Evolutionary conservation across 2,797 vertebrate species (phyloP).

Genomic region (Pristis pectinata): DNA sequence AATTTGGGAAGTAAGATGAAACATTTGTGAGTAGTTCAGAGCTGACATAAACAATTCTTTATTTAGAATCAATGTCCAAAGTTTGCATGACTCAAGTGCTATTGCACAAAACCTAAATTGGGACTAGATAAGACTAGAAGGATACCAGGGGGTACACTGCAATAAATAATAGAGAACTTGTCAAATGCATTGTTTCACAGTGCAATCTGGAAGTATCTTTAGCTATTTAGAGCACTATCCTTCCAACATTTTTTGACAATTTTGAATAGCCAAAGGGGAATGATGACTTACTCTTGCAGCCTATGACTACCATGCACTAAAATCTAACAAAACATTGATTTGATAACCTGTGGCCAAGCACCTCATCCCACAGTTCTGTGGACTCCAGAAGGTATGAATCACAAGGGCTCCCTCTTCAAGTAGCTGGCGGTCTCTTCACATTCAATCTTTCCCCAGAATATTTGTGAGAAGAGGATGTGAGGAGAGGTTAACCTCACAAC

Average conservation of each 20-base stretch:
- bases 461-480: not conserved
- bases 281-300: not conserved
- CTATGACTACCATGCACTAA: not conserved
- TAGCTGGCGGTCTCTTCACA: not conserved
- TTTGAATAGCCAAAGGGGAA: not conserved
- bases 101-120: not conserved
- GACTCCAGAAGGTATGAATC: not conserved
- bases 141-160: not conserved
- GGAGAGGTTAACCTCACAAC: not conserved
- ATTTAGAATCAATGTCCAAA: constrained; percentile 24
- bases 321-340: not conserved
- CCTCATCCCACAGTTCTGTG: not conserved
- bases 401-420: not conserved
- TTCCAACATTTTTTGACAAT: not conserved
- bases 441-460: not conserved
- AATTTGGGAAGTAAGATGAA: constrained; percentile 24
- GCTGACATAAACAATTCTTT: constrained; percentile 29
- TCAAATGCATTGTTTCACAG: not conserved
- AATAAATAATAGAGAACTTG: not conserved
- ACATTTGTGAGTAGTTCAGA: not conserved
- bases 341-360: not conserved
- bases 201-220: not conserved
- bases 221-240: not conserved
- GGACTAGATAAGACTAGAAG: not conserved
- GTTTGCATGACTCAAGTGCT: not conserved